phyloP scores from a whole-genome alignment of 92 coral and sea anemone species.

The Epizoanthus fatuus region DNA sequence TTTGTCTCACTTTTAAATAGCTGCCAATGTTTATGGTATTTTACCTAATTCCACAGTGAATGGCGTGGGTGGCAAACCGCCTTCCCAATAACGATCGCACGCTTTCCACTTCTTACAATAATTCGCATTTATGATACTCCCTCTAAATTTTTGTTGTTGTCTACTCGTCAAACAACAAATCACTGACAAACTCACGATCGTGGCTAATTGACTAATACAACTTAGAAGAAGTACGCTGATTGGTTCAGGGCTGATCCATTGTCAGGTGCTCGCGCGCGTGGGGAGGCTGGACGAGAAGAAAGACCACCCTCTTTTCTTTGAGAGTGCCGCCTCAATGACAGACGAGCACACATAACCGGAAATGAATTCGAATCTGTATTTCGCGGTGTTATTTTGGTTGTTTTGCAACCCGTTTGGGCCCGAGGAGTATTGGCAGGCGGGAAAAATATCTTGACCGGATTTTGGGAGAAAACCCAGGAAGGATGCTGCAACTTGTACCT shows the following conservation, averaged over 20 bases:
- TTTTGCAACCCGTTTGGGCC: constrained; percentile 27
- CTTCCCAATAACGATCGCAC: constrained; percentile 14
- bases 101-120: constrained; percentile 54
- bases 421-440: constrained; percentile 16
- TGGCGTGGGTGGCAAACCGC: constrained; percentile 76
- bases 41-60: constrained; percentile 54
- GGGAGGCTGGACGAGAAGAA: constrained; percentile 42
- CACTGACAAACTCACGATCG: constrained; percentile 79
- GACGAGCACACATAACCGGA: constrained; percentile 72
- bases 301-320: constrained; percentile 84
- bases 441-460: neutral
- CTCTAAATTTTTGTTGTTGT: constrained; percentile 81
- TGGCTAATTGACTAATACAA: constrained; percentile 89
- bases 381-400: constrained; percentile 37
- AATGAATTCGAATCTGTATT: constrained; percentile 70
- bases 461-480: constrained; percentile 27
- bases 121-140: constrained; percentile 70
- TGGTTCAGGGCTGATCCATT: constrained; percentile 75
- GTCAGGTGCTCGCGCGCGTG: constrained; percentile 76
- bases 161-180: constrained; percentile 71
- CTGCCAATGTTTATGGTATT: constrained; percentile 32
- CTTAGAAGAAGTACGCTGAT: constrained; percentile 61
- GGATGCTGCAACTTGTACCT: constrained; percentile 6
- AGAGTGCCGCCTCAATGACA: constrained; percentile 85
- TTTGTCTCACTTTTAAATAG: constrained; percentile 27